Evolutionary conservation across 2,113 vertebrate genomes (phyloP), one percentile per base, ranked within the genome.

Genomic region (Rhinichthys klamathensis): DNA sequence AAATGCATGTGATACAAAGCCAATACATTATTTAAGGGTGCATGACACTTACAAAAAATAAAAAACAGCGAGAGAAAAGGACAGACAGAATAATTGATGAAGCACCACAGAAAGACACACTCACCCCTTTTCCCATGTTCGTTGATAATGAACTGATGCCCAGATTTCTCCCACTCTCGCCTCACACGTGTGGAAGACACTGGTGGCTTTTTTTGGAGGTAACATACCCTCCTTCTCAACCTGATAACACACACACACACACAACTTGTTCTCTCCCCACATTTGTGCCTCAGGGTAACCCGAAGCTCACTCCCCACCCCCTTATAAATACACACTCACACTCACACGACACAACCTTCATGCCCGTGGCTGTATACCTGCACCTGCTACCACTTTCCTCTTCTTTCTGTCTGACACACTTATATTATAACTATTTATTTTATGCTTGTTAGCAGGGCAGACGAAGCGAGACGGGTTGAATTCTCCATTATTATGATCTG

Each of bases 121-220:
- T 95, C 46, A 95, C 94, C 93, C 93, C 93, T 94, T 82, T 89
- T 15, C 90, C 94, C 94, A 95, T 95, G 92, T 12, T 93, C 11
- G 58, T 13, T 27, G 80, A 32, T 83, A 70, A 61, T 27, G 38
- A 77, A 78, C 41, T 76, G 69, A 79, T 67, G 58, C 79, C 80
- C n/a, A 30, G 58, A 65, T 67, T 56, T 61, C 73, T 49, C 80
- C 82, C 76, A 35, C 80, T 30, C 78, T 79, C 30, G n/a, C 76
- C 56, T 41, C 74, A 80, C 92, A 91, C 74, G 78, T 90, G 92
- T 86, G 72, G 85, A 88, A 89, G 83, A 86, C 89, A 92, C 88
- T 90, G 86, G 89, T 89, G 85, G 86, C 90, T 91, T 93, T 93
- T 93, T 95, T 92, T 90, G 89, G 93, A 90, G 90, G 86, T 90